phyloP scores from a whole-genome alignment of 2,797 vertebrate genomes.

The Sarcophilus harrisii region DNA sequence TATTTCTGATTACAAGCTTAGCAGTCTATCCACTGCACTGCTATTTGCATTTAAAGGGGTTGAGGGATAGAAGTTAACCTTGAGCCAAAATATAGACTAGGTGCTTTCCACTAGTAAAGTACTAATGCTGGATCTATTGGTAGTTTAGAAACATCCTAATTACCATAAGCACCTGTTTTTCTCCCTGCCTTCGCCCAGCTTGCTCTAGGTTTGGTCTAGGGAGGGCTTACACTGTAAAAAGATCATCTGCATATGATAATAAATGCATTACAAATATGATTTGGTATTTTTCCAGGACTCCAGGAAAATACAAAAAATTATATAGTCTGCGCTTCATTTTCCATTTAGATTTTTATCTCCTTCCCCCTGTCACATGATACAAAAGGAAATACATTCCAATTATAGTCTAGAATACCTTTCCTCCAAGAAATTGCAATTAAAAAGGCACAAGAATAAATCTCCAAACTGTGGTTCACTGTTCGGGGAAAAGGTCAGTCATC shows the following conservation, averaged over 20 bases:
- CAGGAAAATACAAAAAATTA: neutral
- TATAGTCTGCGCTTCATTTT: neutral
- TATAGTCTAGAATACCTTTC: neutral
- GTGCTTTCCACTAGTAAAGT: neutral
- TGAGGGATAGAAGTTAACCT: neutral
- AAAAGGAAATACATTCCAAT: neutral
- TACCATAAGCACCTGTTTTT: neutral
- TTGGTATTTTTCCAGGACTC: neutral
- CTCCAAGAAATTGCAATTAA: neutral
- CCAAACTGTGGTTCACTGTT: neutral
- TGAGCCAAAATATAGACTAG: neutral
- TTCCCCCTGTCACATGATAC: neutral
- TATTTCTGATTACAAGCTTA: neutral
- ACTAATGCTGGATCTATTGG: neutral
- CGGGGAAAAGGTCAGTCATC: neutral
- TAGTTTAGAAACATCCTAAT: neutral
- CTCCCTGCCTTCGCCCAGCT: neutral
- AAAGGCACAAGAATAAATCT: neutral
- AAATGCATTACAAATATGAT: neutral
- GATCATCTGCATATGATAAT: neutral
- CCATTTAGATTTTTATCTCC: slow-evolving; percentile 1
- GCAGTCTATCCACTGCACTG: neutral
- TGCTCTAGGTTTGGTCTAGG: neutral
- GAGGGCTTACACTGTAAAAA: neutral
- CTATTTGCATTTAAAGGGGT: neutral